phyloP scores from a whole-genome alignment of 1,140 invertebrate genomes.

The Drosophila virilis region DNA sequence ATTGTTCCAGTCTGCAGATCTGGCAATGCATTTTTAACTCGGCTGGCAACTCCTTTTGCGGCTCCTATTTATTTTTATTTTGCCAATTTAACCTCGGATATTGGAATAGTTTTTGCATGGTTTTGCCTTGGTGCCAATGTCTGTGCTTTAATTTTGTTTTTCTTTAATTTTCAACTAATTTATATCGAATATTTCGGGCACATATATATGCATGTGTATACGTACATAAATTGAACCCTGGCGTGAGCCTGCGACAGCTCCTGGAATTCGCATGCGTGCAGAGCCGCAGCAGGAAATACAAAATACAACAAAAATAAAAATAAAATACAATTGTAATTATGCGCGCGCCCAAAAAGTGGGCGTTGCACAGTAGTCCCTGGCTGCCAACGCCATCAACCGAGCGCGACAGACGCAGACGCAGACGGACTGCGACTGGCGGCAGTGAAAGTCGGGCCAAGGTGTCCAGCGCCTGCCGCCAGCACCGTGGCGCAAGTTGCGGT shows the following conservation, averaged over 20 bases:
- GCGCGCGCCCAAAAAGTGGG: constrained; percentile 59
- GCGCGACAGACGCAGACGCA: constrained; percentile 20
- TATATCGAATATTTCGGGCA: too few relatives aligned
- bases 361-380: constrained; percentile 76
- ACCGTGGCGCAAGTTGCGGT: constrained; percentile 43
- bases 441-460: constrained; percentile 60
- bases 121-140: too few relatives aligned
- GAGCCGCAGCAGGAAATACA: constrained; percentile 28
- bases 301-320: constrained; percentile 29
- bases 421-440: constrained; percentile 32
- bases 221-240: too few relatives aligned
- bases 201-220: too few relatives aligned
- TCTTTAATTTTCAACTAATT: too few relatives aligned
- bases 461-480: constrained; percentile 43
- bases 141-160: too few relatives aligned
- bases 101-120: too few relatives aligned
- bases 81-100: too few relatives aligned
- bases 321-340: constrained; percentile 62
- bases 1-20: too few relatives aligned
- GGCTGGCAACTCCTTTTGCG: too few relatives aligned
- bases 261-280: constrained; percentile 63
- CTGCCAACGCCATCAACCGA: constrained; percentile 63
- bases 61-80: too few relatives aligned
- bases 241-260: constrained; percentile 56
- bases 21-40: too few relatives aligned